Conservation (phyloP, 2,888 invertebrate genomes). For the Clitarchus hookeri region DNA sequence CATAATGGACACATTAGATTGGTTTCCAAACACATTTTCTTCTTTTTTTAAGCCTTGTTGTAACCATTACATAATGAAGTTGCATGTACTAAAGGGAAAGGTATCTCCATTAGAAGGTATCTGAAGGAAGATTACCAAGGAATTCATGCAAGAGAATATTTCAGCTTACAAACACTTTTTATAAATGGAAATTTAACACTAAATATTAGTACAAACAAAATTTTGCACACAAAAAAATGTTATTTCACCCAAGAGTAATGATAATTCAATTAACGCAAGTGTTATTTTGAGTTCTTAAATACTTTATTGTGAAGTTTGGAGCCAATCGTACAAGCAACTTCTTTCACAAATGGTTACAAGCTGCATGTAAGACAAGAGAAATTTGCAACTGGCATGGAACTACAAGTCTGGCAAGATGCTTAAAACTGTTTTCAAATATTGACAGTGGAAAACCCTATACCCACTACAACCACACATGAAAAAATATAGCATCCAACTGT, state of each 20-base stretch:
- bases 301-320: background rate
- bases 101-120: background rate
- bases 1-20: constrained; percentile 17
- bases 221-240: too few relatives aligned
- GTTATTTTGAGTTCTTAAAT: too few relatives aligned
- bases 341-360: background rate
- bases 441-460: constrained; percentile 10
- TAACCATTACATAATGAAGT: background rate
- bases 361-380: background rate
- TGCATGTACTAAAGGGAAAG: background rate
- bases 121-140: too few relatives aligned
- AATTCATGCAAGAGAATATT: too few relatives aligned
- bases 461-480: constrained; percentile 3
- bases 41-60: background rate
- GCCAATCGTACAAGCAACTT: background rate
- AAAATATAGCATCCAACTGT: background rate
- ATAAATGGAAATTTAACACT: too few relatives aligned
- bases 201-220: too few relatives aligned
- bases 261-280: too few relatives aligned
- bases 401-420: constrained; percentile 7
- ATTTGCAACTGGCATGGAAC: background rate
- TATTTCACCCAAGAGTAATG: too few relatives aligned
- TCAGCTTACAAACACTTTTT: too few relatives aligned
- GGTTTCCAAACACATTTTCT: constrained; percentile 23
- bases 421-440: background rate